These are phyloP conservation scores for Neolamprologus toae DNA, from an alignment of 2,113 vertebrate species.

Conservation along the genomic window DNA sequence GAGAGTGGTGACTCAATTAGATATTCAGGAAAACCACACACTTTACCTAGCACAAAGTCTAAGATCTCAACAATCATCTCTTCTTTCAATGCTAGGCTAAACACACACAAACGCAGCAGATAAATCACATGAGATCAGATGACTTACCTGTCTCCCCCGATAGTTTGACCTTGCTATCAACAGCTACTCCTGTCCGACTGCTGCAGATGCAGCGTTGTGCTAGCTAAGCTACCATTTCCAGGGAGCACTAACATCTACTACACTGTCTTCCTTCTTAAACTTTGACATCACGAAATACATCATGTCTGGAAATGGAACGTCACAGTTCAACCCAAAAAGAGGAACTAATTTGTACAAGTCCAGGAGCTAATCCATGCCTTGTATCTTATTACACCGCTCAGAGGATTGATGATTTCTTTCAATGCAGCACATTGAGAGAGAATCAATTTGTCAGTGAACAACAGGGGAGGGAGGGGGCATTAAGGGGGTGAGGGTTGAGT, in stretches of 20 bases:
- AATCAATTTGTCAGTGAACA: constrained; percentile 65
- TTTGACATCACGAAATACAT: not conserved
- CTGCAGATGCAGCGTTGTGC: not conserved
- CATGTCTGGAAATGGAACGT: not conserved
- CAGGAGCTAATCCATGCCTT: not conserved
- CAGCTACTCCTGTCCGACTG: not conserved
- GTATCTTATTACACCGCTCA: constrained; percentile 11
- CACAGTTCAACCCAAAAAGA: constrained; percentile 4
- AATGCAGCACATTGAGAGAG: constrained; percentile 47
- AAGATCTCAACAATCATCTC: constrained; percentile 26
- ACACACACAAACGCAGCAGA: constrained; percentile 27
- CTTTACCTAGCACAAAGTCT: not conserved
- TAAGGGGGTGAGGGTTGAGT: constrained; percentile 23
- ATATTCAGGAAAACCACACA: constrained; percentile 31
- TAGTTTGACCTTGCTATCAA: constrained; percentile 17
- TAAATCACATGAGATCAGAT: constrained; percentile 54
- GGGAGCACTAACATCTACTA: not conserved
- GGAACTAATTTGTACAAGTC: constrained; percentile 19
- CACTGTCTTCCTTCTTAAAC: not conserved
- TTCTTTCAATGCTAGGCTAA: constrained; percentile 33
- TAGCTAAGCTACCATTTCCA: not conserved
- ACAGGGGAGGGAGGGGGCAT: constrained; percentile 17
- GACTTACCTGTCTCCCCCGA: constrained; percentile 42
- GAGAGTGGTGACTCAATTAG: constrained; percentile 16
- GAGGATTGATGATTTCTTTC: constrained; percentile 5